Evolutionary conservation across 2,888 invertebrate genomes (phyloP), one percentile per base, ranked within the genome.

Genomic region (Tethea ocularis): DNA sequence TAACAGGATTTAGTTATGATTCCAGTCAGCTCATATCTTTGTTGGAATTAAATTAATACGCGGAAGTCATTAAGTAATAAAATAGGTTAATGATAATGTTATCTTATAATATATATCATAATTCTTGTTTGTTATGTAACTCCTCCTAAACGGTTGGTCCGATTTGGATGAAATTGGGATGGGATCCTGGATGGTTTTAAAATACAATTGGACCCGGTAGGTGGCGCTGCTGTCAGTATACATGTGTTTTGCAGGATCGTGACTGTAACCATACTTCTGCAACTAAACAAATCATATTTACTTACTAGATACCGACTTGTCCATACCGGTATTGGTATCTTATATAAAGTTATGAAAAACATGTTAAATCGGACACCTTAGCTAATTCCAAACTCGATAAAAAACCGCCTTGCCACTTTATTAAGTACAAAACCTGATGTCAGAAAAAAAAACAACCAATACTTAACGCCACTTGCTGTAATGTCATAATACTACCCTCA

Each of bases 401-500:
- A 46, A 46, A 46, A 1, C 46, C 7, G 20, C 20, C 20, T 20
- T 10, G 46, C 46, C 46, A 20, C 46, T 46, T 46, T 46, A 20
- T 46, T 20, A 46, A 20, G 46, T 46, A 20, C 20, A 46, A 20
- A 17, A 10, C 20, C 20, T 46, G 41, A 46, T 46, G 8, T n/a
- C 10, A 33, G 17, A 29, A n/a, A 20, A n/a, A 20, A 53, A 54
- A 13, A 36, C 33, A 33, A 54, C 29, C 52, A 52, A 29, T n/a
- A 26, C 13, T 53, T 54, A 22, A 33, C 53, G 53, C 24, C 17
- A 20, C 54, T 46, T 46, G 46, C 46, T 20, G 46, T 46, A 54
- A 54, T 54, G 36, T 54, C 54, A 54, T 33, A 54, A 54, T 33
- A 22, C 54, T 15, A 33, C 20, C 22, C 22, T 20, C 54, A 20